phyloP scores from a whole-genome alignment of 2,113 vertebrate species.

The Gallinago media region DNA sequence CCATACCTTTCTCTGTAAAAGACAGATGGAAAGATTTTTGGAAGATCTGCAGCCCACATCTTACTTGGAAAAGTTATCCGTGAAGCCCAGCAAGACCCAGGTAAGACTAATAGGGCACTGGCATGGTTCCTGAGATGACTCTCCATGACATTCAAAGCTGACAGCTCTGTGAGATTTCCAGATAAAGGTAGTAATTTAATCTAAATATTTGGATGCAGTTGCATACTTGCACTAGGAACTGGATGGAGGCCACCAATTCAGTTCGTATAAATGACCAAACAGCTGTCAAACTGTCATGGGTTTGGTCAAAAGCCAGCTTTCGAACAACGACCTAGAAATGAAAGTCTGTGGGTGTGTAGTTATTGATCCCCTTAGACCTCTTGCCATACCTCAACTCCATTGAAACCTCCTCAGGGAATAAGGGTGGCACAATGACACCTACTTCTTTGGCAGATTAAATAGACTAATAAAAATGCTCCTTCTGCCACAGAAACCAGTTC shows the following conservation, averaged over 20 bases:
- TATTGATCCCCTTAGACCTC: not conserved
- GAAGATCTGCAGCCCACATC: not conserved
- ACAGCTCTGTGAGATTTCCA: not conserved
- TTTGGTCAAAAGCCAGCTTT: not conserved
- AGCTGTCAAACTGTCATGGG: not conserved
- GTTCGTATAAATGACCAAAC: not conserved
- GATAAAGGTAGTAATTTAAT: not conserved
- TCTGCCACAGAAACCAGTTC: not conserved
- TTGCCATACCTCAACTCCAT: not conserved
- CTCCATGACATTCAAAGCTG: not conserved
- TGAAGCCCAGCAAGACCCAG: not conserved
- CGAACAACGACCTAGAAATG: not conserved
- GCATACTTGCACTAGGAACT: not conserved
- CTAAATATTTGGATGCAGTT: not conserved
- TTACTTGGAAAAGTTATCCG: accelerated
- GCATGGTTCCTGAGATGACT: not conserved
- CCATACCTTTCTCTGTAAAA: not conserved
- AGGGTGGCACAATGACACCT: not conserved
- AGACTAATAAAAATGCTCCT: not conserved
- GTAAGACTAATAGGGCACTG: not conserved
- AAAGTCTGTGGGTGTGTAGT: not conserved
- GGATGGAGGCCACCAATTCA: not conserved
- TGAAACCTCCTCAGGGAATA: not conserved
- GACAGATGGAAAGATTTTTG: not conserved
- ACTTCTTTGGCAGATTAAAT: not conserved